These are phyloP conservation scores for Radopholus similis DNA, from an alignment of 1,140 invertebrate species.

Conservation along the genomic window DNA sequence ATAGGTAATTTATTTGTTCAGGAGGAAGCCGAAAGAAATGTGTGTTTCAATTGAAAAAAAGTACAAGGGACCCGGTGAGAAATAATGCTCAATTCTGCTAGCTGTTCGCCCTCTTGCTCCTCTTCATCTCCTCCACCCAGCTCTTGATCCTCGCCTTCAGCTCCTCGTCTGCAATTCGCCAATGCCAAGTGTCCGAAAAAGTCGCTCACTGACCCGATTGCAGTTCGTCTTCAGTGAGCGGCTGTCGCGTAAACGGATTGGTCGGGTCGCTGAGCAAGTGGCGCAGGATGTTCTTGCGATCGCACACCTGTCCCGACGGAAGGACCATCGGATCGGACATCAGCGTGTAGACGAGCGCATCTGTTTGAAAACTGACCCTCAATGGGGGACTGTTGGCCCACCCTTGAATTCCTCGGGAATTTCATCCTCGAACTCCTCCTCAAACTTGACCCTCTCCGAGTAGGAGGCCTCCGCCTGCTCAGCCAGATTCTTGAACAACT, in stretches of 20 bases:
- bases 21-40: background rate
- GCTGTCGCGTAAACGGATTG: constrained; percentile 93
- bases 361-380: constrained; percentile 19
- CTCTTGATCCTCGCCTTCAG: constrained; percentile 38
- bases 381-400: constrained; percentile 37
- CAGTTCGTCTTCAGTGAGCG: constrained; percentile 81
- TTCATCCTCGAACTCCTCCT: constrained; percentile 72
- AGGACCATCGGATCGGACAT: constrained; percentile 92
- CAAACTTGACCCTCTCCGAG: constrained; percentile 78
- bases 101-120: background rate
- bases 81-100: background rate
- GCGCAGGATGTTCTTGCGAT: constrained; percentile 81
- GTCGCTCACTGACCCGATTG: constrained; percentile 67
- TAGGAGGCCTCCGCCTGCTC: constrained; percentile 75
- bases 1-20: background rate
- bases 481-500: constrained; percentile 75
- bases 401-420: constrained; percentile 91
- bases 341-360: constrained; percentile 88
- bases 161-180: constrained; percentile 35
- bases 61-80: too few relatives aligned
- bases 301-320: constrained; percentile 90
- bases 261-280: constrained; percentile 91
- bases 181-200: constrained; percentile 9
- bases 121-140: constrained; percentile 33
- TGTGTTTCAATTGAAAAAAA: background rate